Conservation (phyloP, 2,113 vertebrate species). For the Hyperopisus bebe region DNA sequence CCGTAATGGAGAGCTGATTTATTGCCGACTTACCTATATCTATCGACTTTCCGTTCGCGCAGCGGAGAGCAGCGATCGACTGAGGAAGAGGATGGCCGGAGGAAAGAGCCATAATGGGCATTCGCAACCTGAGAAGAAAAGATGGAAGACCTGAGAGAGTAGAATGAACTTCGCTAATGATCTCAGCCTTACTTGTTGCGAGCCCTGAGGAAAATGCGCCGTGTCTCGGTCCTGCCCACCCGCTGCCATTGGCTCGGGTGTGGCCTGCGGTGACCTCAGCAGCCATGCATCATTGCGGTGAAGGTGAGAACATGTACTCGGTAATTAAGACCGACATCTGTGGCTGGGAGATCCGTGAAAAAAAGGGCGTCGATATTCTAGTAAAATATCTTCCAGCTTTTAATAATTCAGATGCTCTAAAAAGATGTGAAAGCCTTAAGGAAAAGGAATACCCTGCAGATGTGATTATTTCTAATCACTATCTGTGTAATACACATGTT, state of each 20-base stretch:
- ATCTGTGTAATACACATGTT: not conserved
- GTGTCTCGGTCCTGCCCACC: not conserved
- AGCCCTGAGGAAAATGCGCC: not conserved
- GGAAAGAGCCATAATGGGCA: not conserved
- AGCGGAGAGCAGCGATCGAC: not conserved
- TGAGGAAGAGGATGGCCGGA: not conserved
- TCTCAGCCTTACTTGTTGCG: not conserved
- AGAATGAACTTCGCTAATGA: not conserved
- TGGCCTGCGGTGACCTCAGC: not conserved
- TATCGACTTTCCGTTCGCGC: not conserved
- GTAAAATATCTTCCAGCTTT: not conserved
- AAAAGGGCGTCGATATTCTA: not conserved
- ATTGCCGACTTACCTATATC: not conserved
- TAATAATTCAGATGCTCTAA: conserved; percentile 11
- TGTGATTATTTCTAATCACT: conserved; percentile 11
- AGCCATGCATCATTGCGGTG: no score
- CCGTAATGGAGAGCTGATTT: conserved; percentile 1
- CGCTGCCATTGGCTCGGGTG: no score
- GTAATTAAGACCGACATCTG: conserved; percentile 4
- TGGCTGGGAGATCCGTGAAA: not conserved
- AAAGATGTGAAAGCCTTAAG: conserved; percentile 2
- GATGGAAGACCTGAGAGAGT: not conserved
- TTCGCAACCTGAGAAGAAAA: not conserved
- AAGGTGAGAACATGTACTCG: not conserved
- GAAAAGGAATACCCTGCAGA: conserved; percentile 6